Evolutionary conservation across 2,113 vertebrate species (phyloP).

Genomic region (Petroica traversi): DNA sequence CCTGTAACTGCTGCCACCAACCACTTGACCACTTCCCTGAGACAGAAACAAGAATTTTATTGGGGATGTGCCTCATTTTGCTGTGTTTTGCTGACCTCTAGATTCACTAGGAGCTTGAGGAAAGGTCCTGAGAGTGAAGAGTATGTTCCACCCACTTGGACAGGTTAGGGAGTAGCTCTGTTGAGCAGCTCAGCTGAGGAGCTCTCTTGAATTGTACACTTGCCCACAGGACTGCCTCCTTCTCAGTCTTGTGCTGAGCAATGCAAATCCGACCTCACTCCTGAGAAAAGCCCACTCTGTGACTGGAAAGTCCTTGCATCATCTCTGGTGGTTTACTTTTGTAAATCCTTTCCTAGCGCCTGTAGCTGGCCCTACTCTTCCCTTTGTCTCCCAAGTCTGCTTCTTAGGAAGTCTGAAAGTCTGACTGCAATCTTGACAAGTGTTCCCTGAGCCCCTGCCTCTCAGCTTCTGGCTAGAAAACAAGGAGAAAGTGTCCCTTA

Average conservation of each 20-base stretch:
- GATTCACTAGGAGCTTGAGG: neutral
- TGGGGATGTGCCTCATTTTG: neutral
- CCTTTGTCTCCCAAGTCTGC: neutral
- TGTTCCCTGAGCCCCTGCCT: neutral
- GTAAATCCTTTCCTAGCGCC: neutral
- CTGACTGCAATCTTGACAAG: neutral
- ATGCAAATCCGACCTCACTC: neutral
- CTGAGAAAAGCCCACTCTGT: neutral
- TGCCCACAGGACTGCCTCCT: neutral
- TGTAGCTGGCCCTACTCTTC: neutral
- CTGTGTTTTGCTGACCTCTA: neutral
- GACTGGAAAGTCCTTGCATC: neutral
- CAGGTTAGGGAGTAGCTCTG: neutral
- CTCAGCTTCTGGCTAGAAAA: neutral
- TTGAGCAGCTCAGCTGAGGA: neutral
- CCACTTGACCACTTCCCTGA: conserved; percentile 88
- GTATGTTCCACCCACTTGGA: neutral
- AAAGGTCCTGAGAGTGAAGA: neutral
- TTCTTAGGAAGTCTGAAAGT: neutral
- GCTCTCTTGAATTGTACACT: neutral
- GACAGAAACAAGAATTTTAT: conserved; percentile 20
- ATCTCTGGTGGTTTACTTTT: neutral
- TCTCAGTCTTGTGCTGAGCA: neutral
- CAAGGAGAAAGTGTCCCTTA: conserved; percentile 30
- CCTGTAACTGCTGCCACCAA: conserved; percentile 77